A percentile compares a stretch with the other conserved stretches of the same genome.
phyloP scores from a whole-genome alignment of 2,888 invertebrate genomes.

The Melieria omissa region DNA sequence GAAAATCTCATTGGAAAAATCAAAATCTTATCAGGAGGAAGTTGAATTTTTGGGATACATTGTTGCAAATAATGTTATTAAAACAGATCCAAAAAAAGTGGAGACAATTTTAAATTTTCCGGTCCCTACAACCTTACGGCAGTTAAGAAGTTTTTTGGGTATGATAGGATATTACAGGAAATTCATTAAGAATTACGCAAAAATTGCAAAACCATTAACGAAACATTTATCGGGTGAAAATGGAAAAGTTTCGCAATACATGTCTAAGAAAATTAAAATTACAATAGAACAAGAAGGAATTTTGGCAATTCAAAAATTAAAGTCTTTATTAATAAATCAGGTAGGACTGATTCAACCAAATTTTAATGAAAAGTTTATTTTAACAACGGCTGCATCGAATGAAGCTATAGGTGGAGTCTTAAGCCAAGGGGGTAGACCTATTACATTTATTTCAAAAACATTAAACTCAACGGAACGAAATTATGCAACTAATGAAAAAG shows the following conservation, averaged over 20 bases:
- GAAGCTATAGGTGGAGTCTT: slow-evolving; percentile 52
- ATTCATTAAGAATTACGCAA: slow-evolving; percentile 31
- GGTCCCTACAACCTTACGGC: slow-evolving; percentile 34
- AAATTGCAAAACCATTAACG: slow-evolving; percentile 38
- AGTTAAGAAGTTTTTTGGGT: no score
- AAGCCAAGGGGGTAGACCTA: slow-evolving; percentile 49
- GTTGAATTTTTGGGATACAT: slow-evolving; percentile 39
- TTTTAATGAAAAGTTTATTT: slow-evolving; percentile 45
- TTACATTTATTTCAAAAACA: slow-evolving; percentile 54
- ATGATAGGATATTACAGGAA: no score
- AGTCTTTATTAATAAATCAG: slow-evolving; percentile 12
- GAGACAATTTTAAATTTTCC: slow-evolving; percentile 39
- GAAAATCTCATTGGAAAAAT: slow-evolving; percentile 44
- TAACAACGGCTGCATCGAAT: slow-evolving; percentile 53
- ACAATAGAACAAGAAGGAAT: slow-evolving; percentile 31
- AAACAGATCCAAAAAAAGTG: slow-evolving; percentile 37
- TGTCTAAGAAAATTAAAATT: slow-evolving; percentile 36
- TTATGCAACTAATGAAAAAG: slow-evolving; percentile 57
- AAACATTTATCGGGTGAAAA: slow-evolving; percentile 37
- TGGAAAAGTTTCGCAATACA: slow-evolving; percentile 34
- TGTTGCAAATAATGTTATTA: slow-evolving; percentile 29
- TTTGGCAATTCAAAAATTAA: slow-evolving; percentile 20
- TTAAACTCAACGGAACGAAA: slow-evolving; percentile 47
- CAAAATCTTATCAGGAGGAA: slow-evolving; percentile 31
- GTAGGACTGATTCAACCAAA: slow-evolving; percentile 37